Evolutionary conservation across 2,888 invertebrate species (phyloP), one percentile per base, ranked within the genome.

Genomic region (Drosophila borborema): DNA sequence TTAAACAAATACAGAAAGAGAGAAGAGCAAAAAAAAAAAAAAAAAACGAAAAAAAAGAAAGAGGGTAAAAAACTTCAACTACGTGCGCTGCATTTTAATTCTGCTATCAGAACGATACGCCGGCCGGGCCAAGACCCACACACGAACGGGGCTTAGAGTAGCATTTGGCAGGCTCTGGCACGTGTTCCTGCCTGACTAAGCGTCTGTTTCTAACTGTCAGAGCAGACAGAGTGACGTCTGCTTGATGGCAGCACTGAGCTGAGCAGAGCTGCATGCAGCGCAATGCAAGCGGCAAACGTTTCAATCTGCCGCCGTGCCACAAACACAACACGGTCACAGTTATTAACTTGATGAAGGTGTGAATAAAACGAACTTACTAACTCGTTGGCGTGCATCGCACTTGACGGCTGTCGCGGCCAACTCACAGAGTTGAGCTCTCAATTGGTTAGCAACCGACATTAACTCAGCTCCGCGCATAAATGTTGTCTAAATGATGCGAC

Each of bases 11-110:
- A 31, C 49, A 36, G 34, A 34, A 12, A 18, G 51, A 34, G 51
- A 12, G 18, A 49, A n/a, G n/a, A 31, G 12, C n/a, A n/a, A 9
- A 18, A 38, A 14, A 38, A 38, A 3, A 36, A 36, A 36, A 36
- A 36, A n/a, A 2, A 59, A 23, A 23, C 23, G 66, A 23, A 53
- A 7, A 53, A 7, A 28, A 3, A 70, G 14, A 14, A 38, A 14
- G n/a, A n/a, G 2, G 14, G 2, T 59, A 68, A 23, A 40, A 16
- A 51, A 18, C 49, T 41, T 7, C 46, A 23, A 20, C 45, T 70
- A 83, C 88, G 85, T 86, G 88, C 51, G 58, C 41, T 76, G 83
- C 64, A 70, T 74, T 67, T 56, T 67, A 85, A 85, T 72, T 72
- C 64, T 51, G 67, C 46, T 64, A 73, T 78, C 71, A 67, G 67